Evolutionary conservation across 2,888 invertebrate species (phyloP), one percentile per base, ranked within the genome.

Genomic region (Hypolimnas misippus): DNA sequence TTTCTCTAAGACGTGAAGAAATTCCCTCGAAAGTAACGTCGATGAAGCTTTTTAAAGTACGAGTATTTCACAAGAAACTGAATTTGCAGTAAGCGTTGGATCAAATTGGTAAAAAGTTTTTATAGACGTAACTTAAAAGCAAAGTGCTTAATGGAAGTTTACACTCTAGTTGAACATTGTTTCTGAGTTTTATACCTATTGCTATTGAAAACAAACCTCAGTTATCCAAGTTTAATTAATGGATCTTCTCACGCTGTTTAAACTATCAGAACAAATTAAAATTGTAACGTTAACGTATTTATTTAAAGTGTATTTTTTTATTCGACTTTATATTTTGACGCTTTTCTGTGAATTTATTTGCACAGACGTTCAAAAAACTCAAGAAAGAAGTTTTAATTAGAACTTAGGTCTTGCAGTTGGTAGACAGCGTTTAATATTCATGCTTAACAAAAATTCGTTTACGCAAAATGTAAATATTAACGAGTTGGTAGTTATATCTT

Each of bases 91-190:
- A 38, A 59, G 54, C 59, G 42, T 62, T 14, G 51, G 58, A 62
- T 65, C 58, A 62, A 58, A 55, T 62, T 46, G 38, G 29, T 58
- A 16, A 14, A 55, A 57, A 53, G 17, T 59, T 59, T 61, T 55
- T 55, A 61, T 40, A 61, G 54, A 50, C 50, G 38, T 61, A 38
- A 61, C 54, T 31, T 17, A 50, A 50, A 61, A 42, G 50, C 49
- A 55, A 61, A 61, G 55, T 40, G 46, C 55, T 61, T 61, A 55
- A 55, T 55, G 50, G 55, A 49, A 55, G 50, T 55, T 55, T 59
- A 50, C 38, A 40, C 50, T 61, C 50, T 17, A 19, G 38, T 55
- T 46, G 50, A 61, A 50, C 38, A 55, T 55, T 61, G 49, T 61
- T 61, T 55, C 40, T 29, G 7, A 31, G 50, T 50, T 50, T 49